Conservation (phyloP, 1,140 invertebrate species). For the Nebria ingens region DNA sequence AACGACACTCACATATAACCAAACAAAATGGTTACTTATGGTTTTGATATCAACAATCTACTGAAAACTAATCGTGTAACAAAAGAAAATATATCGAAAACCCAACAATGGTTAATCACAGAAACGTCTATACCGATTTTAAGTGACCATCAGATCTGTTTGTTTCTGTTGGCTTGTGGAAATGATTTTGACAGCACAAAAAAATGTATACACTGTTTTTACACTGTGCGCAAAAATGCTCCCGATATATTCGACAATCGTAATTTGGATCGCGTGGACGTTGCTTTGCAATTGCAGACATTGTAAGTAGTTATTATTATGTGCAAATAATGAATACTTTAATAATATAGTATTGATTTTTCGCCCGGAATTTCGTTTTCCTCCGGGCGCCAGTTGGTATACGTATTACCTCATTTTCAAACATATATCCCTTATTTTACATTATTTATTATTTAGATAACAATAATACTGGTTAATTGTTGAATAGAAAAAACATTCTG, state of each 20-base stretch:
- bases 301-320: slow-evolving; percentile 24
- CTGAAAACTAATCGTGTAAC: not conserved
- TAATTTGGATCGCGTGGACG: slow-evolving; percentile 25
- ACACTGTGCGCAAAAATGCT: slow-evolving; percentile 39
- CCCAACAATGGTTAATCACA: not conserved
- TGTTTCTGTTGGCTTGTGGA: slow-evolving; percentile 50
- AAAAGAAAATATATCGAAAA: not conserved
- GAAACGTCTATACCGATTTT: slow-evolving; percentile 16
- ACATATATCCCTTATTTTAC: no score
- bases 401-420: no score
- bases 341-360: no score
- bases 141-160: slow-evolving; percentile 36
- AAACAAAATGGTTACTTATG: not conserved
- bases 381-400: no score
- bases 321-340: no score
- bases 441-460: no score
- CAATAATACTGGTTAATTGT: no score
- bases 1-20: no score
- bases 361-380: no score
- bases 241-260: slow-evolving; percentile 49
- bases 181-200: slow-evolving; percentile 42
- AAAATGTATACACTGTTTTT: slow-evolving; percentile 47
- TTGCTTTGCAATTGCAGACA: slow-evolving; percentile 19
- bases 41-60: not conserved
- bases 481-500: no score